These are phyloP conservation scores for Cheilosia vulpina DNA, from an alignment of 2,888 invertebrate species.

Conservation along the genomic window DNA sequence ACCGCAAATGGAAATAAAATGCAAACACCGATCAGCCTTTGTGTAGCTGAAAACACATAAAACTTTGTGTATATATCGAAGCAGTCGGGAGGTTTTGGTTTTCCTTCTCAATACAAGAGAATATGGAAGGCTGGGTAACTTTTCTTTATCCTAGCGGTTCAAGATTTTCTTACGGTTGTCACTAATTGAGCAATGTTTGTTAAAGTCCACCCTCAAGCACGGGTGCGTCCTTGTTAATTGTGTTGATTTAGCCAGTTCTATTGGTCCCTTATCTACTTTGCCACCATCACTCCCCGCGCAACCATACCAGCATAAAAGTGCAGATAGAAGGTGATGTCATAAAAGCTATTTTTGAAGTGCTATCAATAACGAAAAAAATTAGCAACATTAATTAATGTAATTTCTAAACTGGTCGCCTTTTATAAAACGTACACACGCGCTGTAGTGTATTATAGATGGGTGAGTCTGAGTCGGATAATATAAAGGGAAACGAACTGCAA, in stretches of 20 bases:
- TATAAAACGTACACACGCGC: slow-evolving; percentile 10
- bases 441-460: neutral
- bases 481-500: slow-evolving; percentile 9
- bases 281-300: too few relatives aligned
- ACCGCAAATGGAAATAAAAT: slow-evolving; percentile 24
- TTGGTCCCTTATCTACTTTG: too few relatives aligned
- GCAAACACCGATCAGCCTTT: slow-evolving; percentile 13
- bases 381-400: slow-evolving; percentile 43
- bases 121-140: neutral
- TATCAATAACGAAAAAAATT: slow-evolving; percentile 42
- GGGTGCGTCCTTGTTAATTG: too few relatives aligned
- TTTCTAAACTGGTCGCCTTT: slow-evolving; percentile 24
- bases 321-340: slow-evolving; percentile 41
- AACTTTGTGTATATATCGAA: neutral
- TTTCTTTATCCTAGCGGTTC: neutral
- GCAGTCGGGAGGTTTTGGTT: neutral
- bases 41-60: neutral
- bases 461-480: neutral
- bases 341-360: slow-evolving; percentile 13
- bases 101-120: neutral
- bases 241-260: too few relatives aligned
- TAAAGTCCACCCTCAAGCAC: too few relatives aligned
- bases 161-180: neutral
- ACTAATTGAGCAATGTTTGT: too few relatives aligned
- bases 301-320: too few relatives aligned